Conservation (phyloP, 2,888 invertebrate species). For the Lepetodrilus schrolli region DNA sequence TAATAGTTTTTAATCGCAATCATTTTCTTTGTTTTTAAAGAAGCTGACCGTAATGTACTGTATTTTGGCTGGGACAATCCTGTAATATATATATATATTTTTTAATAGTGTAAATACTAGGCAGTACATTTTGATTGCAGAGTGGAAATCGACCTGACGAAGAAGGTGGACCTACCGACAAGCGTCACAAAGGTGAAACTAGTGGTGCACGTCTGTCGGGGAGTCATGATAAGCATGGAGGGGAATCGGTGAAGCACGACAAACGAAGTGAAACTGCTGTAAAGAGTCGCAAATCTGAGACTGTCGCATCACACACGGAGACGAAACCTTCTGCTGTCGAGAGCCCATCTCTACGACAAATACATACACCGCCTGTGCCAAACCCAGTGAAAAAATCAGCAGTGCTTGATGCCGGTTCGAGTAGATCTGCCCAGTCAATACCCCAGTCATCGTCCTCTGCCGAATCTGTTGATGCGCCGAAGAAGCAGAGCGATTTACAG, state of each 20-base stretch:
- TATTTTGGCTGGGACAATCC: too few relatives aligned
- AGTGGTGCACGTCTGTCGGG: neutral
- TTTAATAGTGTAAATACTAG: too few relatives aligned
- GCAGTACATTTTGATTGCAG: neutral
- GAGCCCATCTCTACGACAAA: neutral
- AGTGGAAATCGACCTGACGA: slow-evolving; percentile 7
- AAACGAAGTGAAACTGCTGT: neutral
- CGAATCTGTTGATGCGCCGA: neutral
- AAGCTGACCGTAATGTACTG: too few relatives aligned
- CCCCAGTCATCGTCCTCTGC: neutral
- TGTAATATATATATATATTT: too few relatives aligned
- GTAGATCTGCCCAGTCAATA: neutral
- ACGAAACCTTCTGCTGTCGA: neutral
- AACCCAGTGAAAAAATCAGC: slow-evolving; percentile 4
- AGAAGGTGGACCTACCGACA: slow-evolving; percentile 8
- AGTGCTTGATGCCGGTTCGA: neutral
- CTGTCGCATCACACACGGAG: neutral
- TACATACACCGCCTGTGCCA: neutral
- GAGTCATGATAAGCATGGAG: neutral
- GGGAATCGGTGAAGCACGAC: slow-evolving; percentile 24
- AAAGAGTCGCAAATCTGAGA: neutral
- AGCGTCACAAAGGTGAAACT: slow-evolving; percentile 9
- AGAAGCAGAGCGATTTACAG: neutral
- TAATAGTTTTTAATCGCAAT: neutral
- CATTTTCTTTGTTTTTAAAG: too few relatives aligned